phyloP scores from a whole-genome alignment of 2,888 invertebrate genomes.

The Chrysolina haemoptera region DNA sequence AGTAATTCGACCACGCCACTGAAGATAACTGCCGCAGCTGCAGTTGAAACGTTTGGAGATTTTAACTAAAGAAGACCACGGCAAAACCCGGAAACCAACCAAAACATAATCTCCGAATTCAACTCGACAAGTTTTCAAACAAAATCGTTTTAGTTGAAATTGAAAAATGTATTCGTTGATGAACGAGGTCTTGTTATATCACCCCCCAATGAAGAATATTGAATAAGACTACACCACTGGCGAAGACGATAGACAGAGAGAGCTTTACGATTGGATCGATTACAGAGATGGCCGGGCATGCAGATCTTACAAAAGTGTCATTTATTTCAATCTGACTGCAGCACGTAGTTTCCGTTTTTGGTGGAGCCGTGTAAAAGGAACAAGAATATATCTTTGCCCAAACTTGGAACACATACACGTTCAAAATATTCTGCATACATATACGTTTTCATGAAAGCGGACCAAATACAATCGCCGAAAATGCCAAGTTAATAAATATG shows the following conservation, averaged over 20 bases:
- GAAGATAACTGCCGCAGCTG: too few relatives aligned
- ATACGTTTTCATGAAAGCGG: slow-evolving; percentile 28
- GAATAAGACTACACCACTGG: slow-evolving; percentile 28
- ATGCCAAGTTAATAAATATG: slow-evolving; percentile 18
- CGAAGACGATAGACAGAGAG: slow-evolving; percentile 53
- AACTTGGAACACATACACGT: slow-evolving; percentile 34
- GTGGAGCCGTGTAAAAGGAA: slow-evolving; percentile 53
- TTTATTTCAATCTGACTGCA: slow-evolving; percentile 58
- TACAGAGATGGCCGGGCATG: slow-evolving; percentile 62
- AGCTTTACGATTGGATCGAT: slow-evolving; percentile 64
- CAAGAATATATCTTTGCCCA: slow-evolving; percentile 37
- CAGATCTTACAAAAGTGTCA: slow-evolving; percentile 64
- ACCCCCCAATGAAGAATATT: not conserved
- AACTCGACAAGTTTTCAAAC: too few relatives aligned
- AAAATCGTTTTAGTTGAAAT: too few relatives aligned
- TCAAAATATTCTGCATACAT: slow-evolving; percentile 31
- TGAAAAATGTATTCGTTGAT: too few relatives aligned
- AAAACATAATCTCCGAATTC: too few relatives aligned
- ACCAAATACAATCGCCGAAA: slow-evolving; percentile 27
- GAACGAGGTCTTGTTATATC: too few relatives aligned
- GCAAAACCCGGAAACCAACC: too few relatives aligned
- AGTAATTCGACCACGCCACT: too few relatives aligned
- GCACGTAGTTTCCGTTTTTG: slow-evolving; percentile 64
- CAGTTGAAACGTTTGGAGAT: too few relatives aligned
- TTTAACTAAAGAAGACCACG: too few relatives aligned